Percentiles rank a stretch among this genome's conserved stretches.
Conservation (phyloP, 2,888 invertebrate genomes). For the Dryobota labecula region DNA sequence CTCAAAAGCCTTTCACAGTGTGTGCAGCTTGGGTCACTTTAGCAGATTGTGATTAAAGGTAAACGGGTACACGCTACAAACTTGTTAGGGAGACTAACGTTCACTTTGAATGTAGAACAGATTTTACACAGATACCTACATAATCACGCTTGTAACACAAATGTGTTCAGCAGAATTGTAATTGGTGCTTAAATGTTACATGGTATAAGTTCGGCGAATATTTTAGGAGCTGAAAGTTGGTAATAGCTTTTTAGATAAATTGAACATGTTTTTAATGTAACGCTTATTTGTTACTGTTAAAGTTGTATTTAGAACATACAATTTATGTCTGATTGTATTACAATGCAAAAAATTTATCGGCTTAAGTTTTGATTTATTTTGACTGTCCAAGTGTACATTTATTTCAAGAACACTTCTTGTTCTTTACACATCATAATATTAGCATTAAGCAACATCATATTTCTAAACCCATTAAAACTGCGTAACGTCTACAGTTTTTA, state of each 20-base stretch:
- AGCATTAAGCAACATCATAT: constrained; percentile 1
- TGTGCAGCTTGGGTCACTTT: constrained; percentile 23
- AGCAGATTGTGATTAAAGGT: constrained; percentile 27
- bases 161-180: constrained; percentile 24
- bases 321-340: background rate
- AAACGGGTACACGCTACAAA: constrained; percentile 40
- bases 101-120: constrained; percentile 32
- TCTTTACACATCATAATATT: constrained; percentile 23
- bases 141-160: constrained; percentile 23
- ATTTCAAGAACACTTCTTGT: background rate
- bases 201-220: constrained; percentile 14
- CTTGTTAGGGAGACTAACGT: constrained; percentile 46
- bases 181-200: constrained; percentile 20
- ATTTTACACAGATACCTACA: constrained; percentile 27
- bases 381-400: background rate
- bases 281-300: background rate
- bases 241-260: constrained; percentile 10
- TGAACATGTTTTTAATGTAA: constrained; percentile 6
- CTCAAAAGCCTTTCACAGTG: constrained; percentile 47
- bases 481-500: constrained; percentile 46
- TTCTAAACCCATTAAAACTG: constrained; percentile 30
- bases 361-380: constrained; percentile 6
- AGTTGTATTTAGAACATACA: background rate
- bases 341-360: background rate
- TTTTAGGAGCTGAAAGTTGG: constrained; percentile 17